phyloP scores from a whole-genome alignment of 2,797 vertebrate genomes.

The Threskiornis aethiopicus region DNA sequence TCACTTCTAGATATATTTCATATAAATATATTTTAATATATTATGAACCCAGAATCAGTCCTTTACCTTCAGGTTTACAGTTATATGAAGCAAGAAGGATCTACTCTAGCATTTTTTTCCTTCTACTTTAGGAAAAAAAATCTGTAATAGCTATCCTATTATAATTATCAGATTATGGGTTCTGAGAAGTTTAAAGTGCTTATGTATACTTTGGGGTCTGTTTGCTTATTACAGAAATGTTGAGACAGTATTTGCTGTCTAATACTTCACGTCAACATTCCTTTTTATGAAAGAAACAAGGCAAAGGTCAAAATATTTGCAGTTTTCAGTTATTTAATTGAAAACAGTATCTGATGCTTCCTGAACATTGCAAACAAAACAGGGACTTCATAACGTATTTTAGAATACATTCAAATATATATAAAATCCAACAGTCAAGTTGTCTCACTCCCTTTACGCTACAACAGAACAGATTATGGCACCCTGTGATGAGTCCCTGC shows the following conservation, averaged over 20 bases:
- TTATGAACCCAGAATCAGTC: neutral
- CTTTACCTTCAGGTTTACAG: neutral
- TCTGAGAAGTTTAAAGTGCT: neutral
- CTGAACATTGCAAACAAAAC: neutral
- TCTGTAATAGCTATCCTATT: neutral
- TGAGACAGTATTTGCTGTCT: neutral
- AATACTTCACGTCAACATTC: neutral
- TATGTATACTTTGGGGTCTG: neutral
- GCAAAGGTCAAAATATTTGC: neutral
- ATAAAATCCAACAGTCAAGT: neutral
- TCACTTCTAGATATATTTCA: neutral
- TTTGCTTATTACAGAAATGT: neutral
- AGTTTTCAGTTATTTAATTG: neutral
- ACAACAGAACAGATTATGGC: neutral
- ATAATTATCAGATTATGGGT: neutral
- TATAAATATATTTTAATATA: neutral
- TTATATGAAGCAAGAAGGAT: neutral
- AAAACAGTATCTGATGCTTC: neutral
- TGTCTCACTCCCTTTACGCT: accelerated
- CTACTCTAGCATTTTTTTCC: neutral
- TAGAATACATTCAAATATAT: neutral
- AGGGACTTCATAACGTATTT: neutral
- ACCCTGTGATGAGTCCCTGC: neutral
- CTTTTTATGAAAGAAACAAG: neutral
- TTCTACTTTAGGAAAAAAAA: neutral